phyloP scores from a whole-genome alignment of 2,113 vertebrate species.

The Melierax canorus region DNA sequence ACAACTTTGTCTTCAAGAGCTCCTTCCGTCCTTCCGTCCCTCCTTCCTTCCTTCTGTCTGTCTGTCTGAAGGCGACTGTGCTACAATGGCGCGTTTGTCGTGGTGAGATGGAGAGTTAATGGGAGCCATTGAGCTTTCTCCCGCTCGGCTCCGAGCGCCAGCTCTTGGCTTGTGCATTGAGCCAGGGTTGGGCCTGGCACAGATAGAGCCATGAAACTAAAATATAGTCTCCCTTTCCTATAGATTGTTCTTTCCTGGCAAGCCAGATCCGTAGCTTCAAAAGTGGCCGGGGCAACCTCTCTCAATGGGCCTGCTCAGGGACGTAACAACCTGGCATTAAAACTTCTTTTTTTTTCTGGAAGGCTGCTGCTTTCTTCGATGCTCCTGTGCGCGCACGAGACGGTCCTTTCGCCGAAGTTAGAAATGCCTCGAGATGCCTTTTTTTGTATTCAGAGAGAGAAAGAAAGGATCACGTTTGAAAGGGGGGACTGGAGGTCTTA shows the following conservation, averaged over 20 bases:
- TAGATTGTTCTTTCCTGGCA: background rate
- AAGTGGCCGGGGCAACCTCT: background rate
- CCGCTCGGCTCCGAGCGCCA: background rate
- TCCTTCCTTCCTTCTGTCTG: background rate
- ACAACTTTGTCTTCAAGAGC: conserved; percentile 37
- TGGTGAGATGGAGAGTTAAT: background rate
- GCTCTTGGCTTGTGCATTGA: background rate
- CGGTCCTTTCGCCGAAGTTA: background rate
- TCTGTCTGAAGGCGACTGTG: background rate
- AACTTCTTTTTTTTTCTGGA: accelerated
- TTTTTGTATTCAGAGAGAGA: background rate
- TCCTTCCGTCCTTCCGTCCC: conserved; percentile 42
- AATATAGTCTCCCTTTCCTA: background rate
- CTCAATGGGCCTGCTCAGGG: background rate
- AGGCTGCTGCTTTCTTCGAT: background rate
- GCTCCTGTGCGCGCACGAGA: background rate
- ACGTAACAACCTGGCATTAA: accelerated
- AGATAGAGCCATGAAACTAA: background rate
- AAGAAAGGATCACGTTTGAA: accelerated
- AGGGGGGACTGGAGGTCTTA: accelerated
- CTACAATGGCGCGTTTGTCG: background rate
- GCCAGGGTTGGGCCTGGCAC: background rate
- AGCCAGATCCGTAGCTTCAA: background rate
- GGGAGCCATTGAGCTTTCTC: background rate
- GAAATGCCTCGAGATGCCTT: background rate